Evolutionary conservation across 2,888 invertebrate genomes (phyloP).

Genomic region (Heliothis peltigera): DNA sequence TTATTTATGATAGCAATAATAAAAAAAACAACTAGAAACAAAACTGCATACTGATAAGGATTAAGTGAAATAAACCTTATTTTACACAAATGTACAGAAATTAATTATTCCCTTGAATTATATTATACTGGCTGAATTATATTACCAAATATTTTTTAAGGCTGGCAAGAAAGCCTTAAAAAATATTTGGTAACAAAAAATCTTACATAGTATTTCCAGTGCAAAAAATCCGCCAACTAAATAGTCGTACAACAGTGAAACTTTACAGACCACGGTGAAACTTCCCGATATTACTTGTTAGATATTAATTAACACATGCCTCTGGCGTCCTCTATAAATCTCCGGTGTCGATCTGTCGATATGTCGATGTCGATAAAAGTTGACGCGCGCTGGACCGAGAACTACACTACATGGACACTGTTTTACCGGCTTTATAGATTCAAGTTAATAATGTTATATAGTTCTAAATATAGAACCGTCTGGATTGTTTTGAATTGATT

Average conservation of each 20-base stretch:
- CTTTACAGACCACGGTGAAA: conserved; percentile 45
- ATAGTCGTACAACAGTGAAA: conserved; percentile 44
- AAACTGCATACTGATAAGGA: too few relatives aligned
- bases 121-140: too few relatives aligned
- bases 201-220: not conserved
- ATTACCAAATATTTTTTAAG: too few relatives aligned
- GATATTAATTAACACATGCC: conserved; percentile 85
- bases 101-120: too few relatives aligned
- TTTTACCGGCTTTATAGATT: conserved; percentile 47
- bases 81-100: too few relatives aligned
- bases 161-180: too few relatives aligned
- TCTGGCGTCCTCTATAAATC: conserved; percentile 80
- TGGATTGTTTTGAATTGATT: conserved; percentile 19
- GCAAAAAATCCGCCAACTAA: conserved; percentile 18
- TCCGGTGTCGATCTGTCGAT: conserved; percentile 78
- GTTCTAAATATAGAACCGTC: conserved; percentile 41
- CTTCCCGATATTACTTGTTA: conserved; percentile 69
- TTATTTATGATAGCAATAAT: too few relatives aligned
- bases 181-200: not conserved
- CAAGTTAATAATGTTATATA: conserved; percentile 48
- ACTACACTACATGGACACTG: conserved; percentile 60
- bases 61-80: too few relatives aligned
- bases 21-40: too few relatives aligned
- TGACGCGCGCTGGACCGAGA: conserved; percentile 58
- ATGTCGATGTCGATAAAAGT: conserved; percentile 70